phyloP scores from a whole-genome alignment of 2,113 vertebrate species.

The Petrocephalus zakoni region DNA sequence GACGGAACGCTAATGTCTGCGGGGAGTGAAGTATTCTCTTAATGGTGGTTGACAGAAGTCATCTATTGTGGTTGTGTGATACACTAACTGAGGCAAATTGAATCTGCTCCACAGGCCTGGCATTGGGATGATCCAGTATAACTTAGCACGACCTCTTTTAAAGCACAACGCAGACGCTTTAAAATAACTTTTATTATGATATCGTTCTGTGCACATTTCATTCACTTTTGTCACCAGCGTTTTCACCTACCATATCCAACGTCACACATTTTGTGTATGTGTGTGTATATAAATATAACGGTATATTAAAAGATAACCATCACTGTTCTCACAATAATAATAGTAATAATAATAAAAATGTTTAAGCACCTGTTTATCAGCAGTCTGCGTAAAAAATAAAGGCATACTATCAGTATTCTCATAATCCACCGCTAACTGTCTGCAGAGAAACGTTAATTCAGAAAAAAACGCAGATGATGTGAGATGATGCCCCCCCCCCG shows the following conservation, averaged over 20 bases:
- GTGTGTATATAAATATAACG: neutral
- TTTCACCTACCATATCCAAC: neutral
- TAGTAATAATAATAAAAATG: neutral
- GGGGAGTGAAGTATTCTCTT: constrained; percentile 53
- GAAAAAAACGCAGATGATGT: neutral
- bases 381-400: neutral
- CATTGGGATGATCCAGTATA: neutral
- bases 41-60: constrained; percentile 59
- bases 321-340: neutral
- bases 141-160: neutral
- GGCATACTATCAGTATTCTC: neutral
- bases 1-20: constrained; percentile 46
- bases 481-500: too few relatives aligned
- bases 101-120: neutral
- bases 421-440: neutral
- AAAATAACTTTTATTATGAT: neutral
- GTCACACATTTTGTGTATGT: neutral
- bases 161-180: neutral
- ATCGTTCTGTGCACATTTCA: neutral
- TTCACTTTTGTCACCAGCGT: neutral
- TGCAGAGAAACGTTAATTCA: neutral
- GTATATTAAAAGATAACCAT: neutral
- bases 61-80: constrained; percentile 60
- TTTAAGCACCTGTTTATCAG: neutral
- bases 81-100: constrained; percentile 22